phyloP scores from a whole-genome alignment of 2,797 vertebrate genomes.

The Iguana delicatissima region DNA sequence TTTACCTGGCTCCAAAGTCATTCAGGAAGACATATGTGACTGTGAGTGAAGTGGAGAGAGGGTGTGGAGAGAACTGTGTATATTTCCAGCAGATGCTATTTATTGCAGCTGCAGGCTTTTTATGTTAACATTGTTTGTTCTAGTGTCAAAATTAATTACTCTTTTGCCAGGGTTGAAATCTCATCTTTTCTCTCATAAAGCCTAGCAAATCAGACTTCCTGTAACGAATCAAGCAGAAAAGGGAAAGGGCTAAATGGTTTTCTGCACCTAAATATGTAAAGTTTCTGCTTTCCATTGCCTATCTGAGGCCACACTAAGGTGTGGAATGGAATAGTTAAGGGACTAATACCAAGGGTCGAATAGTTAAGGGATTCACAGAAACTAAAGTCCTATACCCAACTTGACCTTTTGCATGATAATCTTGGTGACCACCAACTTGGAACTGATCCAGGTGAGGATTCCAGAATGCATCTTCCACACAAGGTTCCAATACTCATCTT shows the following conservation, averaged over 20 bases:
- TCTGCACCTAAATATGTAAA: not conserved
- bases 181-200: not conserved
- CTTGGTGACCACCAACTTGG: not conserved
- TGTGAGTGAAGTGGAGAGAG: not conserved
- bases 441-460: not conserved
- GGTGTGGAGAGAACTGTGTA: not conserved
- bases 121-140: not conserved
- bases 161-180: slow-evolving; percentile 41
- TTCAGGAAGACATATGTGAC: not conserved
- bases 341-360: not conserved
- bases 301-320: not conserved
- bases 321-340: not conserved
- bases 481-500: not conserved
- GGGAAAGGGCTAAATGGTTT: not conserved
- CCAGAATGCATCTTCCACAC: not conserved
- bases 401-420: not conserved
- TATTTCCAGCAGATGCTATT: slow-evolving; percentile 30
- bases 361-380: not conserved
- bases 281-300: not conserved
- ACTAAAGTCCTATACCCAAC: not conserved
- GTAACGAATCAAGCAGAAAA: slow-evolving; percentile 37
- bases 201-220: slow-evolving; percentile 4
- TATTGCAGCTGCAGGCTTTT: slow-evolving; percentile 13
- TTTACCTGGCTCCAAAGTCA: slow-evolving; percentile 14
- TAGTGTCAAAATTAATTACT: slow-evolving; percentile 17